Conservation (phyloP, 2,113 vertebrate species). For the Triplophysa dalaica region DNA sequence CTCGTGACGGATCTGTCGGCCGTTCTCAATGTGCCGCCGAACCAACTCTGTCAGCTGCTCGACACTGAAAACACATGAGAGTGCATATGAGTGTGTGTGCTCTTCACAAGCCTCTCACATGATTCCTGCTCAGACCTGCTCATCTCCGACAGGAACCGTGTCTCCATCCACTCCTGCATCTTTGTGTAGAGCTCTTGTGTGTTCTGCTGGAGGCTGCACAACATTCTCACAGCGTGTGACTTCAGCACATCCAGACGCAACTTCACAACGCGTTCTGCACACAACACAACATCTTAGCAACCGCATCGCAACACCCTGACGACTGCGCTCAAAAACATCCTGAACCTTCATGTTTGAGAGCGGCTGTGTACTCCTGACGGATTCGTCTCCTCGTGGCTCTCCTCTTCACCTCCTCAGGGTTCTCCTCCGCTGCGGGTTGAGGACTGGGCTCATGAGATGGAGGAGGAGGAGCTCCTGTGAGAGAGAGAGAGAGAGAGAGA, state of each 20-base stretch:
- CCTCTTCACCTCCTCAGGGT: constrained; percentile 20
- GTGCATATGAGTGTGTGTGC: background rate
- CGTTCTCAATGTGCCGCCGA: constrained; percentile 79
- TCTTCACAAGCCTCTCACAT: too few species aligned
- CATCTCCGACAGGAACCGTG: constrained; percentile 79
- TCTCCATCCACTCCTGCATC: constrained; percentile 81
- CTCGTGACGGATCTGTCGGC: constrained; percentile 77
- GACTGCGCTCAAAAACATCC: background rate
- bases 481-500: too few species aligned
- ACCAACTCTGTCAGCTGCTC: constrained; percentile 80
- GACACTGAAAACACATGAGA: constrained; percentile 73
- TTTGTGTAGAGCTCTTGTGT: constrained; percentile 70
- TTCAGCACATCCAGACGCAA: constrained; percentile 80
- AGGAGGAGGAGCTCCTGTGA: background rate
- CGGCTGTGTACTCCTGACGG: constrained; percentile 76
- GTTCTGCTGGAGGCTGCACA: constrained; percentile 73
- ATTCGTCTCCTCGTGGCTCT: constrained; percentile 71
- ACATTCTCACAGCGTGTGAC: constrained; percentile 70
- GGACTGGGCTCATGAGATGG: constrained; percentile 26
- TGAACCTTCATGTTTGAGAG: constrained; percentile 83
- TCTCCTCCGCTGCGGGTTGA: background rate
- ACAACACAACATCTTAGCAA: background rate
- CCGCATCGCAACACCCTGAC: background rate
- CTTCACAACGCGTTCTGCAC: constrained; percentile 72
- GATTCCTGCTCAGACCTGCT: constrained; percentile 67